These are phyloP conservation scores for Furnarius figulus DNA, from an alignment of 2,113 vertebrate species.

Conservation along the genomic window DNA sequence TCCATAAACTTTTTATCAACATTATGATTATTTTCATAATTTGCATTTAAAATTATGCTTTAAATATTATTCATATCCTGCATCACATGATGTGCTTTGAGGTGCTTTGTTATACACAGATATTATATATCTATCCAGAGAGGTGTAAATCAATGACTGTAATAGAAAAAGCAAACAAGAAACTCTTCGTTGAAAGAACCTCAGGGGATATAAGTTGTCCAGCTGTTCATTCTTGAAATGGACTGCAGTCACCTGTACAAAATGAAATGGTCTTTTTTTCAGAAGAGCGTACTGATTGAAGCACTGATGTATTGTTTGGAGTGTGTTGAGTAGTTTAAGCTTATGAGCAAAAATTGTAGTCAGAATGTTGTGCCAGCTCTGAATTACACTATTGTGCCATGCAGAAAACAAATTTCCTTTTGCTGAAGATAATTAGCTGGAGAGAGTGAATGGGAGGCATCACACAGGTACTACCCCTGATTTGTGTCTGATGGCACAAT, in stretches of 20 bases:
- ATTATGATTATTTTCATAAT: background rate
- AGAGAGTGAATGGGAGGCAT: background rate
- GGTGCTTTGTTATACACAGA: background rate
- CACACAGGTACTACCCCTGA: accelerated
- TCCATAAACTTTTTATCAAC: background rate
- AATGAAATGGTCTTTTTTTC: background rate
- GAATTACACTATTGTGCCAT: background rate
- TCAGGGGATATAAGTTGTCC: background rate
- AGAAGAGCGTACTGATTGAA: background rate
- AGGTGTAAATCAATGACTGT: background rate
- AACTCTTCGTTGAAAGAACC: background rate
- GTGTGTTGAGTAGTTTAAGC: background rate
- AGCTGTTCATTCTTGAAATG: background rate
- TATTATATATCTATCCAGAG: background rate
- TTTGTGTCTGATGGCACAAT: background rate
- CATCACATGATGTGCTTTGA: background rate
- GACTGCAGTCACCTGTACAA: background rate
- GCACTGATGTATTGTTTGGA: background rate
- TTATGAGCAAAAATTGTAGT: background rate
- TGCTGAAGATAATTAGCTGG: background rate
- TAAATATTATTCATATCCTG: background rate
- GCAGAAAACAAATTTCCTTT: background rate
- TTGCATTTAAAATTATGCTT: background rate
- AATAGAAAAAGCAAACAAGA: background rate
- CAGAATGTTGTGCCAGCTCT: background rate